These are phyloP conservation scores for Steinernema hermaphroditum DNA, from an alignment of 2,888 invertebrate genomes.

Conservation along the genomic window DNA sequence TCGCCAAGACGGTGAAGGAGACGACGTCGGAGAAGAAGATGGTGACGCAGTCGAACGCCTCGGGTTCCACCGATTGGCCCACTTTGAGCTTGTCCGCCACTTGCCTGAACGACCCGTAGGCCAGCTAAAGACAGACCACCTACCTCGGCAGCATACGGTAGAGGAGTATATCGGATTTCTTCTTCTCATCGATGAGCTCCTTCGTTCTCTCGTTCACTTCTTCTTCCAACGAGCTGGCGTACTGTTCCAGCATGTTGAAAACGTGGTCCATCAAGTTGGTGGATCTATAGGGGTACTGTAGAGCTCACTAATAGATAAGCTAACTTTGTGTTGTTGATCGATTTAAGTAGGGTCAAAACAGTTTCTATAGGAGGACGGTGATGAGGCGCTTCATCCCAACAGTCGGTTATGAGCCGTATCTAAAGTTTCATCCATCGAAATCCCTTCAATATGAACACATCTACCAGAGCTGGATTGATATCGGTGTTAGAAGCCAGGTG, in stretches of 20 bases:
- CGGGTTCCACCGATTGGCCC: conserved; percentile 50
- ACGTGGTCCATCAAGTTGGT: conserved; percentile 33
- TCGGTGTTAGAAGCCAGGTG: conserved; percentile 36
- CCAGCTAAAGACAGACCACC: background rate
- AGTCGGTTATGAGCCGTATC: conserved; percentile 27
- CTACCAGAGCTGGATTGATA: conserved; percentile 43
- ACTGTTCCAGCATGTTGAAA: conserved; percentile 31
- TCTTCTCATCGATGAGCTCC: conserved; percentile 31
- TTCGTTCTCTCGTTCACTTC: conserved; percentile 32
- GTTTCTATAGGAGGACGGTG: background rate
- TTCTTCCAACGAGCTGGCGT: conserved; percentile 31
- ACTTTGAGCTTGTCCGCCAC: conserved; percentile 49
- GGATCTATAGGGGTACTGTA: background rate
- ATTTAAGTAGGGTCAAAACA: conserved; percentile 2
- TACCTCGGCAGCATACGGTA: conserved; percentile 32
- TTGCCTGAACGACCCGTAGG: conserved; percentile 38
- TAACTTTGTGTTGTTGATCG: conserved; percentile 4
- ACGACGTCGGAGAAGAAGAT: conserved; percentile 39
- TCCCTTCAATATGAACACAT: background rate
- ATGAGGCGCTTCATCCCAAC: conserved; percentile 27
- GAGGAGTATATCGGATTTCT: conserved; percentile 24
- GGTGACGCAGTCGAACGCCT: conserved; percentile 41
- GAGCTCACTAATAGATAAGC: background rate
- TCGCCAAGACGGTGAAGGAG: conserved; percentile 37
- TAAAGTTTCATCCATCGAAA: conserved; percentile 21